A percentile compares a stretch with the other conserved stretches of the same genome.
phyloP scores from a whole-genome alignment of 2,888 invertebrate species.

The Scaeva pyrastri region DNA sequence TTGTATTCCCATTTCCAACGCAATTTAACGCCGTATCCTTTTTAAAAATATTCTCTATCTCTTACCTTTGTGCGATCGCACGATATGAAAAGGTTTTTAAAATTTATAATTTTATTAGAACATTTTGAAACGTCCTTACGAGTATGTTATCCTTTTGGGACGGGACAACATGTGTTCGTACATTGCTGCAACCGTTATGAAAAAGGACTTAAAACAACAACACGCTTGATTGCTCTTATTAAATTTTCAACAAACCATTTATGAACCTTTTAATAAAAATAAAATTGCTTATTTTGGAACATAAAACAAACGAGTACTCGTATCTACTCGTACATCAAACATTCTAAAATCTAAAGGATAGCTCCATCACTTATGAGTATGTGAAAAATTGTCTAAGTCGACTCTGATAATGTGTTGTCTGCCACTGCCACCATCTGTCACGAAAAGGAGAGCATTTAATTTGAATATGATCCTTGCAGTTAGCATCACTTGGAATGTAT shows the following conservation, averaged over 20 bases:
- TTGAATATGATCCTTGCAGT: slow-evolving; percentile 6
- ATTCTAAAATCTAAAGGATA: not conserved
- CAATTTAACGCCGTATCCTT: not conserved
- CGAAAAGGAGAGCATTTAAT: slow-evolving; percentile 3
- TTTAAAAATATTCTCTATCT: not conserved
- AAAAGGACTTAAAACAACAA: not conserved
- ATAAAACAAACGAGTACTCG: too few relatives aligned
- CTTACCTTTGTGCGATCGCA: too few relatives aligned
- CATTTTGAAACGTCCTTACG: not conserved
- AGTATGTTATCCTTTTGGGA: not conserved
- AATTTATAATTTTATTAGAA: not conserved
- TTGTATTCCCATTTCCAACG: not conserved
- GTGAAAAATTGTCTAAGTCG: not conserved
- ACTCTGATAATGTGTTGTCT: slow-evolving; percentile 10
- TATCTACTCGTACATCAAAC: not conserved
- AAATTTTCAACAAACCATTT: not conserved
- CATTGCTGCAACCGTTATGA: not conserved
- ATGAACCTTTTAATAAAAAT: not conserved
- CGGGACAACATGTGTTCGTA: not conserved
- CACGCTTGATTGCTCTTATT: not conserved
- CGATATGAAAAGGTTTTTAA: not conserved
- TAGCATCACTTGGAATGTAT: not conserved
- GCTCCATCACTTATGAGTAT: too few relatives aligned
- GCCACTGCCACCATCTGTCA: slow-evolving; percentile 24
- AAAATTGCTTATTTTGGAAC: not conserved